Base-by-base conservation (phyloP, 2,797 vertebrate genomes). In the Mus caroli region DNA sequence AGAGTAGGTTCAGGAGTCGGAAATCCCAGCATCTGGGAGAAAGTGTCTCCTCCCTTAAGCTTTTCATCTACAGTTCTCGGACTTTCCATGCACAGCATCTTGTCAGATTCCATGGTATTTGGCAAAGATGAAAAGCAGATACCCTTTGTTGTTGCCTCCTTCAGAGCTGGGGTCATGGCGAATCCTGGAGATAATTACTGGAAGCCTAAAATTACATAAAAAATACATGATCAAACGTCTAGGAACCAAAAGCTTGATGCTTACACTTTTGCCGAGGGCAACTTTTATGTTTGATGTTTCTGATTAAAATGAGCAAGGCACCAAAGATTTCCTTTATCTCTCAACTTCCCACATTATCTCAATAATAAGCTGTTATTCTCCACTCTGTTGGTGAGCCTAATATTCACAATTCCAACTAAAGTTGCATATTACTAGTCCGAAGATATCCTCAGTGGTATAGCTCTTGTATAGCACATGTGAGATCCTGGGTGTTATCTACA, bases 151-250 rank as follows among this genome's bases (percentile, higher is more conserved):
- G 98, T 97, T 98, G 98, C 97, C 98, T 99, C 99, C 97, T 99
- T 99, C 97, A 99, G 98, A 95, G 99, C 99, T 97, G 99, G 99
- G 98, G 99, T 99, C 99, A 99, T 99, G 98, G 98, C 98, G 98
- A 97, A 97, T 98, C 97, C 7, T 92, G 96, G 90, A 98, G 97
- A 97, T 95, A 98, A 98, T 98, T 98, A 97, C 96, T 97, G 98
- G 97, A 98, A 98, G 98, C 98, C 98, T 99, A 98, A 98, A 98
- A 98, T 77, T 98, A 98, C 4, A 86, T 82, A 95, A 96, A 97
- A 97, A 97, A 96, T 80, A 96, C 96, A 96, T 62, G 58, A 97
- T 96, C 76, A 98, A 96, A 95, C 94, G 83, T 87, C 94, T 91
- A 93, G 83, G 75, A 43, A 88, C 94, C 97, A 76, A 88, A 80